Conservation (phyloP, 2,888 invertebrate genomes). For the Xestoiulus laeticollis region DNA sequence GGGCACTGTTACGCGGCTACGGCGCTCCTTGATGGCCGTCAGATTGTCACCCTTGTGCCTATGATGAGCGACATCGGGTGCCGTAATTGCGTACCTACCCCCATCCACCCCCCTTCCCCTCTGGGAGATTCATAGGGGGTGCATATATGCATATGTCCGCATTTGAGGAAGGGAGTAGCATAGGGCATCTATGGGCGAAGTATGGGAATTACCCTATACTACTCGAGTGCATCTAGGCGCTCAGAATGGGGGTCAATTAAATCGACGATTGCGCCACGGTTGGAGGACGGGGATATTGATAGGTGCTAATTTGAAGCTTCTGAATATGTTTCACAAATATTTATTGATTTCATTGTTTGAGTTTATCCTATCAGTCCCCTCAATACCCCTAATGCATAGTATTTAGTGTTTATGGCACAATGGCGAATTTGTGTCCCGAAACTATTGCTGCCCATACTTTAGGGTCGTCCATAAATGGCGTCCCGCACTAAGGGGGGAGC, state of each 20-base stretch:
- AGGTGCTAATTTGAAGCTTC: conserved; percentile 11
- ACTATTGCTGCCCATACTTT: too few relatives aligned
- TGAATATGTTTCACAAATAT: background rate
- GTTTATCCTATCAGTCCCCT: background rate
- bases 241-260: background rate
- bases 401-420: too few relatives aligned
- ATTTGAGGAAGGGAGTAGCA: background rate
- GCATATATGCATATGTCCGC: background rate
- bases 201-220: background rate
- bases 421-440: too few relatives aligned
- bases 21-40: conserved; percentile 31
- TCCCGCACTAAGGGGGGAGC: too few relatives aligned
- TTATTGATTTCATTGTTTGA: background rate
- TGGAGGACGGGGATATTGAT: background rate
- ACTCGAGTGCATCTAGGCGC: background rate
- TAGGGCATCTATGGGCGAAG: background rate
- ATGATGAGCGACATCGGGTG: conserved; percentile 24
- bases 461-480: too few relatives aligned
- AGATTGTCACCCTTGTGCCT: background rate
- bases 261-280: background rate
- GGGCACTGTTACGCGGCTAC: background rate
- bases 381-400: too few relatives aligned
- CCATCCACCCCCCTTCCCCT: background rate
- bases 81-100: background rate
- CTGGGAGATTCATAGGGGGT: background rate